Base-by-base conservation (phyloP, 1,140 invertebrate genomes). In the Tetramorium parvispinum region DNA sequence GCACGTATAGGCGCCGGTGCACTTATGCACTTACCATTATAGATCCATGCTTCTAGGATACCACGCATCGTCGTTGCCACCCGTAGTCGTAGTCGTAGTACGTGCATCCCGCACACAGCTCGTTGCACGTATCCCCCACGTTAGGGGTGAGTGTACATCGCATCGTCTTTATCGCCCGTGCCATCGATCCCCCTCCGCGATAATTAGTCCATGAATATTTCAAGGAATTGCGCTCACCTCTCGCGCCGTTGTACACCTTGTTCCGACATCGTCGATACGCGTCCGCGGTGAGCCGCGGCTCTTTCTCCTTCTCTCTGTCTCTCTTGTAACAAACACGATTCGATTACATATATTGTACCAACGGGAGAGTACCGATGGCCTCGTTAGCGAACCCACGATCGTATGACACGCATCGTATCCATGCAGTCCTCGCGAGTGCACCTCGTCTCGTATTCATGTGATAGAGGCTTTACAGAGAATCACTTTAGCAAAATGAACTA, bases 131-230 rank as follows among this genome's bases (percentile, higher is more conserved):
- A 43, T 68, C 43, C 24, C 46, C 11, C 13, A 21, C 13, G 13
- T 59, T n/a, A 43, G 18, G 37, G 18, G 18, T 66, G 43, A 57
- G 18, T 13, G 40, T 59, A 71, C 43, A 65, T 55, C 76, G 43
- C 27, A 59, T 82, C 66, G 53, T 83, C 79, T 83, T 83, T 83
- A 83, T 83, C 66, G 51, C 21, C 16, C 68, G 40, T 73, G 79
- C 49, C 68, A 73, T 71, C 79, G 79, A 82, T 83, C 66, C 32
- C 27, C 16, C 18, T 59, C 40, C 53, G 53, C 55, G 79, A 73
- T 83, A 83, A 83, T 83, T 59, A 83, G 79, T 73, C 53, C 40
- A 73, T 83, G 53, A 73, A 83, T 83, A 83, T 75, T 83, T 83
- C 27, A 83, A 75, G 79, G 57, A 83, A 83, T 46, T 71, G 51